Conservation (phyloP, 2,113 vertebrate genomes). For the Bos javanicus region DNA sequence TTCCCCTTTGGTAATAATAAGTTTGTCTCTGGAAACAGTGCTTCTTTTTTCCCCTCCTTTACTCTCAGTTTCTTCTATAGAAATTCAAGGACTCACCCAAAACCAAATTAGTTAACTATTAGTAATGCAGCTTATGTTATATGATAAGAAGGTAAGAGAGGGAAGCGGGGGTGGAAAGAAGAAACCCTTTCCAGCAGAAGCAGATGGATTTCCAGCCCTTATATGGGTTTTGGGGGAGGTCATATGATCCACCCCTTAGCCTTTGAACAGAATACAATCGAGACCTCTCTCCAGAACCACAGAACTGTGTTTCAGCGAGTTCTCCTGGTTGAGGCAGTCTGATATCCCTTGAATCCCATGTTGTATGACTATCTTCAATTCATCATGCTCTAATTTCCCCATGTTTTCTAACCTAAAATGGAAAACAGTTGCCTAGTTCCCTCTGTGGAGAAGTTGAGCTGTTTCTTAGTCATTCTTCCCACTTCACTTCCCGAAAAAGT, state of each 20-base stretch:
- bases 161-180: background rate
- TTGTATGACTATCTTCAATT: background rate
- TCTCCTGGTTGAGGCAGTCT: background rate
- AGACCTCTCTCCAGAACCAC: background rate
- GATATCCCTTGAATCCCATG: background rate
- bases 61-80: background rate
- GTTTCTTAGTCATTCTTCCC: background rate
- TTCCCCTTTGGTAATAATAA: background rate
- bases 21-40: background rate
- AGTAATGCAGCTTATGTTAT: background rate
- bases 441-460: background rate
- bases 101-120: background rate
- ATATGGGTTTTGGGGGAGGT: background rate
- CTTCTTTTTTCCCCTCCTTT: background rate
- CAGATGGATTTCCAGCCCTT: background rate
- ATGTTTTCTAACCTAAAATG: conserved; percentile 1
- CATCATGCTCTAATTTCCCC: background rate
- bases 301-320: background rate
- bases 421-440: background rate
- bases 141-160: background rate
- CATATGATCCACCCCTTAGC: background rate
- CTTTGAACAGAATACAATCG: background rate
- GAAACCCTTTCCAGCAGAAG: background rate
- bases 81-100: background rate
- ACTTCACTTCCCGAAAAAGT: background rate